Evolutionary conservation across 2,888 invertebrate species (phyloP).

Genomic region (Suillia variegata): DNA sequence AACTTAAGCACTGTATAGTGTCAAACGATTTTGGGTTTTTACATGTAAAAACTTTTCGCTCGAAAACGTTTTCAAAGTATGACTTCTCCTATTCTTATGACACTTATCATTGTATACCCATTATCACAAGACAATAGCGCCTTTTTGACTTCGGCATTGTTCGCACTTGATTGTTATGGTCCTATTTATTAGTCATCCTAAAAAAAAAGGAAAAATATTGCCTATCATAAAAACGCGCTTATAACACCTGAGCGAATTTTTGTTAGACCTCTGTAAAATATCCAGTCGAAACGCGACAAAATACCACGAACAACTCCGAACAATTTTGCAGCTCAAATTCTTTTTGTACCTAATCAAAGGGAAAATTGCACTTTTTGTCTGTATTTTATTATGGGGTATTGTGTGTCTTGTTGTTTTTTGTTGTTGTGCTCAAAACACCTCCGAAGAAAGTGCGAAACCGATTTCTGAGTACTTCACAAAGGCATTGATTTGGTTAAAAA

Average conservation of each 20-base stretch:
- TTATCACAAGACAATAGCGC: slow-evolving; percentile 10
- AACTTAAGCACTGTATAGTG: too few relatives aligned
- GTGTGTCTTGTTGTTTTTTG: too few relatives aligned
- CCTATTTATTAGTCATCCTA: background rate
- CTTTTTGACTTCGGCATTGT: slow-evolving; percentile 20
- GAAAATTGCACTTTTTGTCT: too few relatives aligned
- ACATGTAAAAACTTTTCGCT: too few relatives aligned
- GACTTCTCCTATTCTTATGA: too few relatives aligned
- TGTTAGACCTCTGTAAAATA: background rate
- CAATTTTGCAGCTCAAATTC: too few relatives aligned
- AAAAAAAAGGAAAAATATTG: background rate
- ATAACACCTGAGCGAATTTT: slow-evolving; percentile 20
- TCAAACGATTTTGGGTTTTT: too few relatives aligned
- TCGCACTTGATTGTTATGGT: background rate
- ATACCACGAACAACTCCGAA: slow-evolving; percentile 5
- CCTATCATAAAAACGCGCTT: slow-evolving; percentile 1
- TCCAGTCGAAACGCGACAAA: background rate
- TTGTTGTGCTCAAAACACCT: too few relatives aligned
- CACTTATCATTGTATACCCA: background rate
- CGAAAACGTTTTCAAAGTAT: too few relatives aligned
- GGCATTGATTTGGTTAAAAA: slow-evolving; percentile 10
- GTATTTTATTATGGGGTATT: too few relatives aligned
- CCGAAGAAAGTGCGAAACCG: slow-evolving; percentile 40
- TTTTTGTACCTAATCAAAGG: too few relatives aligned
- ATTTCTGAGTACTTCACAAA: slow-evolving; percentile 42